Conservation (phyloP, 2,113 vertebrate genomes). For the Bungarus multicinctus region DNA sequence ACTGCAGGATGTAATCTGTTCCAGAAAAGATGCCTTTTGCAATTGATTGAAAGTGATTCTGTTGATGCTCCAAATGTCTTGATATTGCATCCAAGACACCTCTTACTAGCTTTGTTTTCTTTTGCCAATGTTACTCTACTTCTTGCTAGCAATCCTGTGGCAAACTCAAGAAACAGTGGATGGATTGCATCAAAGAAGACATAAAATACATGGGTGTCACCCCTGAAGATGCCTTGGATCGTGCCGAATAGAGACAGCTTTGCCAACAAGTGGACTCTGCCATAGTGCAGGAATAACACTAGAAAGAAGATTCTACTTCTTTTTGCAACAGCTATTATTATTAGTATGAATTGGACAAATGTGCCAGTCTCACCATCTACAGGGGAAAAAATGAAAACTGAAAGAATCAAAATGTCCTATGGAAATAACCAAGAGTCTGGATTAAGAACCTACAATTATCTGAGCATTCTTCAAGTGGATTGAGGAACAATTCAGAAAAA, state of each 20-base stretch:
- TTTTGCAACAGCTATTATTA: too few species aligned
- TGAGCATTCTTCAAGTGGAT: too few species aligned
- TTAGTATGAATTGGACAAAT: too few species aligned
- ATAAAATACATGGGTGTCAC: background rate
- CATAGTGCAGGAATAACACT: background rate
- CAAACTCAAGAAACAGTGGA: background rate
- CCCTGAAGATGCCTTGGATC: background rate
- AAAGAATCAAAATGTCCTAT: too few species aligned
- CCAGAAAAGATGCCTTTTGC: background rate
- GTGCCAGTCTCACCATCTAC: too few species aligned
- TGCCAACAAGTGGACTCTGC: background rate
- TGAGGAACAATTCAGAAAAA: too few species aligned
- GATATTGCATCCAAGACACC: background rate
- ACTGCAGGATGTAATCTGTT: background rate
- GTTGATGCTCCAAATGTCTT: background rate
- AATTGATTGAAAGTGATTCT: background rate
- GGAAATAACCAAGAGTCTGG: too few species aligned
- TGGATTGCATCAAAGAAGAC: background rate
- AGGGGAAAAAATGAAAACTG: too few species aligned
- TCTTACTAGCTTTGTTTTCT: background rate
- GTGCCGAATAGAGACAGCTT: background rate
- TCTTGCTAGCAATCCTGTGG: background rate
- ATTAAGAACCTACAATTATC: too few species aligned
- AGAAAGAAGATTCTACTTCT: background rate
- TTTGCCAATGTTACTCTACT: background rate